phyloP scores from a whole-genome alignment of 2,888 invertebrate species.

The Argyra leucocephala region DNA sequence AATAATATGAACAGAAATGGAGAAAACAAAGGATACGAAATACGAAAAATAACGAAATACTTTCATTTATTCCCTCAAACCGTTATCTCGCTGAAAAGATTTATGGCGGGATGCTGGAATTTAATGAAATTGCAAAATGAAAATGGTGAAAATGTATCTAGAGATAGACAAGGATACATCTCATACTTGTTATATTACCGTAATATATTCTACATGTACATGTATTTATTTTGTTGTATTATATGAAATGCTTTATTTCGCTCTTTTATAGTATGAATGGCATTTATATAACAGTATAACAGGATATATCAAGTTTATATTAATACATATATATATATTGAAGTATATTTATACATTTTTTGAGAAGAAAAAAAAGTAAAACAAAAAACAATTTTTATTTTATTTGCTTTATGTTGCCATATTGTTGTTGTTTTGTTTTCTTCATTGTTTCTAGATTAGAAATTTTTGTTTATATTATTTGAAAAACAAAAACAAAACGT shows the following conservation, averaged over 20 bases:
- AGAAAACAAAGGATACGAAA: slow-evolving; percentile 3
- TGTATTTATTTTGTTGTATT: neutral
- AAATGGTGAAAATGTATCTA: slow-evolving; percentile 26
- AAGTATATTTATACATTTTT: neutral
- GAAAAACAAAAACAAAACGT: too few species aligned
- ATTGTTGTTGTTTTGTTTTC: too few species aligned
- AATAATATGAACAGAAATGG: neutral
- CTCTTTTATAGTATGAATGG: neutral
- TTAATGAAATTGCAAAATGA: slow-evolving; percentile 45
- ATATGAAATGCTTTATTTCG: neutral
- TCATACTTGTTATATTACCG: neutral
- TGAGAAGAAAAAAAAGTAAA: too few species aligned
- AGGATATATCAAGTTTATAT: neutral
- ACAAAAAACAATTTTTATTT: too few species aligned
- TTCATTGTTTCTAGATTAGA: too few species aligned
- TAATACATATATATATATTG: neutral
- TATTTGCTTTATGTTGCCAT: too few species aligned
- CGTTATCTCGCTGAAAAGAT: slow-evolving; percentile 30
- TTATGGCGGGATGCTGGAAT: slow-evolving; percentile 45
- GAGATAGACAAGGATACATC: slow-evolving; percentile 7
- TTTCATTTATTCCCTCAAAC: neutral
- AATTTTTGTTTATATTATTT: too few species aligned
- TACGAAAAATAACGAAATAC: neutral
- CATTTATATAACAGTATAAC: neutral
- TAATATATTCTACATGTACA: neutral